Evolutionary conservation across 2,797 vertebrate species (phyloP).

Genomic region (Galago senegalensis): DNA sequence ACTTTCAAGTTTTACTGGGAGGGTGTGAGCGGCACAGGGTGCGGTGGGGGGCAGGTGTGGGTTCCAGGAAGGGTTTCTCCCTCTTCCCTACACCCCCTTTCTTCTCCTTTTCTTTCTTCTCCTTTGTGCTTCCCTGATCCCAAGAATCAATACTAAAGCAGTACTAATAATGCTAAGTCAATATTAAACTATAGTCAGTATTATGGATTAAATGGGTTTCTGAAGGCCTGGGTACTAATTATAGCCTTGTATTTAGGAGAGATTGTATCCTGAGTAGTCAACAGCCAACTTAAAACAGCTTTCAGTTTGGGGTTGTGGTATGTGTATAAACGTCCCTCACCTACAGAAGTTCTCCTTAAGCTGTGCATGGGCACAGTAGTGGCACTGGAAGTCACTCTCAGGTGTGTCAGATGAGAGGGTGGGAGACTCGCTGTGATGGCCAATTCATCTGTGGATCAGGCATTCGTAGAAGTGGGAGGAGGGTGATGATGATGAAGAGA

Average conservation of each 20-base stretch:
- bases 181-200: not conserved
- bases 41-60: not conserved
- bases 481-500: not conserved
- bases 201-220: conserved; percentile 4
- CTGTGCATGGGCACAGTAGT: not conserved
- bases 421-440: not conserved
- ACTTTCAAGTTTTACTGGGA: not conserved
- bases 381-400: not conserved
- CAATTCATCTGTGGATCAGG: not conserved
- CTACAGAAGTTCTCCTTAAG: not conserved
- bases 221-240: not conserved
- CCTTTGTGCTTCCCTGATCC: not conserved
- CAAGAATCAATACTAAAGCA: conserved; percentile 13
- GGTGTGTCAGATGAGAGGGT: not conserved
- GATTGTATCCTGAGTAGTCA: conserved; percentile 7
- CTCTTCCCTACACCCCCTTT: too few relatives aligned
- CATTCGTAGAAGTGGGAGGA: not conserved
- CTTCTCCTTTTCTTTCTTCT: not conserved
- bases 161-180: not conserved
- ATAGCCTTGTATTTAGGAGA: not conserved
- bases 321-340: not conserved
- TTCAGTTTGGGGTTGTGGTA: not conserved
- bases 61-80: not conserved
- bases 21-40: not conserved
- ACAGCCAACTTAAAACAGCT: not conserved